phyloP scores from a whole-genome alignment of 1,140 invertebrate genomes.

The Ganaspis sp. region DNA sequence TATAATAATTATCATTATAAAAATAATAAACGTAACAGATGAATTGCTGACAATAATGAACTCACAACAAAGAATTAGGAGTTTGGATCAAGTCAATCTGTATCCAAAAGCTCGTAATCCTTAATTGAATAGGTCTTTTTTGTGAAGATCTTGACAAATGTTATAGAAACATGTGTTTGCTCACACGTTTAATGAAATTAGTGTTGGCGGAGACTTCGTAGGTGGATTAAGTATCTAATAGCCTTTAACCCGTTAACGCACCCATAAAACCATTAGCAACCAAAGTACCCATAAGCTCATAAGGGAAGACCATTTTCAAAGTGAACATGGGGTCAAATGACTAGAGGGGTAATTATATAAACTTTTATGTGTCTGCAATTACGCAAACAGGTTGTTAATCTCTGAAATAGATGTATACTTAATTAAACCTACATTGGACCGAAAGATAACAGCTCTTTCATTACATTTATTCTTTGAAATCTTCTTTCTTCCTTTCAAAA shows the following conservation, averaged over 20 bases:
- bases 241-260: neutral
- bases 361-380: neutral
- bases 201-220: neutral
- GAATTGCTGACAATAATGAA: too few species aligned
- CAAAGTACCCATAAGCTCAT: neutral
- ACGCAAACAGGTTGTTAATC: neutral
- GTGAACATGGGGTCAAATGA: neutral
- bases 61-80: too few species aligned
- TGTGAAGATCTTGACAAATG: neutral
- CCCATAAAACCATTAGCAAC: constrained; percentile 10
- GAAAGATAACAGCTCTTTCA: too few species aligned
- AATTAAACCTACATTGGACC: too few species aligned
- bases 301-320: neutral
- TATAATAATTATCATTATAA: too few species aligned
- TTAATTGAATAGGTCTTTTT: neutral
- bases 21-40: too few species aligned
- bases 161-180: neutral
- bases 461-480: too few species aligned
- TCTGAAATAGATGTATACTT: too few species aligned
- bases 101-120: too few species aligned
- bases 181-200: neutral
- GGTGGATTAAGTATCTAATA: neutral
- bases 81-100: neutral
- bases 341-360: neutral
- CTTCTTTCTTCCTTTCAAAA: too few species aligned